These are phyloP conservation scores for Mormyrus lacerda DNA, from an alignment of 2,113 vertebrate species.

Conservation along the genomic window DNA sequence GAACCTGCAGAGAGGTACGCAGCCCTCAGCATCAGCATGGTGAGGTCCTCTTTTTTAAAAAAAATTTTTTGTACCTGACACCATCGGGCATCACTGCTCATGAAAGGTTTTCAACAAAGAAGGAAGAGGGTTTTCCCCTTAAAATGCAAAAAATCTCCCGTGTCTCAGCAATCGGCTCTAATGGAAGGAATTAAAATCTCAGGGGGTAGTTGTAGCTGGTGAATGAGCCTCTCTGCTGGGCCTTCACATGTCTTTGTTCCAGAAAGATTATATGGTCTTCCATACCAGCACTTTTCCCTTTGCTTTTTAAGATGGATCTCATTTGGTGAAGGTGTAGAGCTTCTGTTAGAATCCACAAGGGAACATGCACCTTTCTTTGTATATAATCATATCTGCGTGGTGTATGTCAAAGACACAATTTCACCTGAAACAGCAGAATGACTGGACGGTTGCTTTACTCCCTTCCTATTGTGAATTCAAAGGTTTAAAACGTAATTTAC, in stretches of 20 bases:
- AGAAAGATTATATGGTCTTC: not conserved
- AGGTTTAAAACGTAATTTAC: not conserved
- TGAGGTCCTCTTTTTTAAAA: not conserved
- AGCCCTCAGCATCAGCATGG: not conserved
- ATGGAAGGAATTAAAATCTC: not conserved
- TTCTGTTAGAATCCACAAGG: not conserved
- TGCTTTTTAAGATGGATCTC: not conserved
- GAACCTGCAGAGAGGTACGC: not conserved
- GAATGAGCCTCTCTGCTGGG: not conserved
- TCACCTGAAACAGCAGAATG: not conserved
- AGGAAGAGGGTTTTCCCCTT: not conserved
- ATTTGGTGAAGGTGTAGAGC: not conserved
- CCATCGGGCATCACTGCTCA: not conserved
- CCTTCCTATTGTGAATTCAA: not conserved
- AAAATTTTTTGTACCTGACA: not conserved
- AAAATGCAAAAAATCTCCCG: not conserved
- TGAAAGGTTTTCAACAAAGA: not conserved
- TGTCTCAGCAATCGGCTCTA: not conserved
- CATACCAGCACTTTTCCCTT: not conserved
- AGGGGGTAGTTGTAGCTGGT: not conserved
- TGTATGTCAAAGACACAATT: not conserved
- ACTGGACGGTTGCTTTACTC: not conserved
- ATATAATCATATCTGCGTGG: not conserved
- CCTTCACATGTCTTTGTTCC: not conserved
- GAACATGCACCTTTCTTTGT: not conserved